phyloP scores from a whole-genome alignment of 2,888 invertebrate genomes.

The Sarcophaga subvicina region DNA sequence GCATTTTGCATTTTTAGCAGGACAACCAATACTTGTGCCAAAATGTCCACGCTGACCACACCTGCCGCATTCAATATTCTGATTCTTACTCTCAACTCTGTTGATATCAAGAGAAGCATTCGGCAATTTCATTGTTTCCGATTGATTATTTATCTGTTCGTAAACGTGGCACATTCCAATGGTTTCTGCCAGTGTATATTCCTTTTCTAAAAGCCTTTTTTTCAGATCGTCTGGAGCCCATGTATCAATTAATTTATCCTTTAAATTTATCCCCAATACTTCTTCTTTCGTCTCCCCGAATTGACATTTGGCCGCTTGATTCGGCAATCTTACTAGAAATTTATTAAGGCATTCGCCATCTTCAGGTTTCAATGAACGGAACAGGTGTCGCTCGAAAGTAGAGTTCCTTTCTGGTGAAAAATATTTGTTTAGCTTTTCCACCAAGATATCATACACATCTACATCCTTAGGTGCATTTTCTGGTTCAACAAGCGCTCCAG shows the following conservation, averaged over 20 bases:
- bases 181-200: slow-evolving; percentile 19
- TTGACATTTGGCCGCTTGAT: slow-evolving; percentile 35
- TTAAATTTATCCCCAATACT: slow-evolving; percentile 50
- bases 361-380: slow-evolving; percentile 73
- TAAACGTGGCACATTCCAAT: slow-evolving; percentile 53
- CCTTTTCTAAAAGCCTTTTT: slow-evolving; percentile 57
- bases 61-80: slow-evolving; percentile 40
- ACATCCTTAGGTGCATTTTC: slow-evolving; percentile 26
- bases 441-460: slow-evolving; percentile 19
- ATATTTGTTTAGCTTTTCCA: slow-evolving; percentile 25
- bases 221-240: slow-evolving; percentile 59
- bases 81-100: slow-evolving; percentile 22
- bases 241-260: slow-evolving; percentile 55
- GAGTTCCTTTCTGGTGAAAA: slow-evolving; percentile 71
- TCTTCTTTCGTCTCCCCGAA: slow-evolving; percentile 47
- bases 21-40: slow-evolving; percentile 21
- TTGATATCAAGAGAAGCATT: slow-evolving; percentile 25
- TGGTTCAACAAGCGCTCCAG: slow-evolving; percentile 12
- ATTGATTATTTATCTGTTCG: slow-evolving; percentile 56
- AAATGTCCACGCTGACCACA: slow-evolving; percentile 12
- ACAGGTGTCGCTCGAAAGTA: slow-evolving; percentile 61
- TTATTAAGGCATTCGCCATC: slow-evolving; percentile 74
- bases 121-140: slow-evolving; percentile 27
- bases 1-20: slow-evolving; percentile 37
- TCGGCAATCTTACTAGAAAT: slow-evolving; percentile 72